Percentiles rank a stretch among this genome's conserved stretches.
Conservation (phyloP, 2,888 invertebrate species). For the Chrysomela aeneicollis region DNA sequence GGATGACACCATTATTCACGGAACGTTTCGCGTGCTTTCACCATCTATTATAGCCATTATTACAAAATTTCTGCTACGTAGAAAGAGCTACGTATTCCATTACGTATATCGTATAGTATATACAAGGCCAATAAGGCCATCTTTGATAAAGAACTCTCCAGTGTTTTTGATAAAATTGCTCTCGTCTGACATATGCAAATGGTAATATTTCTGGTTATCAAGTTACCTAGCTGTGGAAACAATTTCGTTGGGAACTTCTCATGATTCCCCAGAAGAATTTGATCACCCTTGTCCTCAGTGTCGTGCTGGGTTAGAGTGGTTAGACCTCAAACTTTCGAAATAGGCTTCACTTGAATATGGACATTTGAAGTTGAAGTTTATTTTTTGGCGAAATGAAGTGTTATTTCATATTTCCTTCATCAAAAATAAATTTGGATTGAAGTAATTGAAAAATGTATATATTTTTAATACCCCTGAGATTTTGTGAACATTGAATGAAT, state of each 20-base stretch:
- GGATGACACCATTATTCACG: background rate
- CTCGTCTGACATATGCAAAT: constrained; percentile 25
- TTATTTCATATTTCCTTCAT: no score
- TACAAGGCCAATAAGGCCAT: background rate
- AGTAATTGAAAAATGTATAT: no score
- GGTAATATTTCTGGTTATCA: constrained; percentile 27
- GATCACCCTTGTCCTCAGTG: background rate
- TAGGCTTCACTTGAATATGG: no score
- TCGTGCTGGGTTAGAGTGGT: no score
- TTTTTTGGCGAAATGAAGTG: no score
- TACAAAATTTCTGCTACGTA: constrained; percentile 1
- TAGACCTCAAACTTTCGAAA: no score
- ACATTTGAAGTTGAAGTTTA: no score
- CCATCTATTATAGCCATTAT: background rate
- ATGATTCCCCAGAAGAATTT: no score
- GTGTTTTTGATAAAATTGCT: background rate
- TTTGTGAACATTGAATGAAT: no score
- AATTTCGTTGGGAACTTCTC: background rate
- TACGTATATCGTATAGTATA: background rate
- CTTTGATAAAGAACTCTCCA: background rate
- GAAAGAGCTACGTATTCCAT: background rate
- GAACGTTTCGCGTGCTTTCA: background rate
- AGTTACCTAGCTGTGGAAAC: constrained; percentile 23
- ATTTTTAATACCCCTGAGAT: no score
- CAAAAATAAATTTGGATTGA: no score